phyloP scores from a whole-genome alignment of 1,140 invertebrate genomes.

The Gerris buenoi region DNA sequence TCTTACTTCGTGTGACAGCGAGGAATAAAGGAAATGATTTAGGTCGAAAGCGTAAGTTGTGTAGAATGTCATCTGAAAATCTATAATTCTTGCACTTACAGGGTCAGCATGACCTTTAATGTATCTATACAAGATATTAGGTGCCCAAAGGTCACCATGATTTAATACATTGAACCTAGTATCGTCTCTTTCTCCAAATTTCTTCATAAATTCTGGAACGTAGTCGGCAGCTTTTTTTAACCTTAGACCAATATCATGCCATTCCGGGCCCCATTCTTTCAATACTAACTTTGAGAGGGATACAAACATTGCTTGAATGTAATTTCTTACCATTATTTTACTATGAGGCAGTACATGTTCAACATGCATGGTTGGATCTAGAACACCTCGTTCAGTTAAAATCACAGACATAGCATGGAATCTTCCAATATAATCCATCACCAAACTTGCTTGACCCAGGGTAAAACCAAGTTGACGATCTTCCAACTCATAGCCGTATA shows the following conservation, averaged over 20 bases:
- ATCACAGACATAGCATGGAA: neutral
- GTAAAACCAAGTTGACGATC: neutral
- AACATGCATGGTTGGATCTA: neutral
- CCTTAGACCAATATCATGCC: neutral
- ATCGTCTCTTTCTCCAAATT: conserved; percentile 1
- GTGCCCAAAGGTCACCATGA: conserved; percentile 12
- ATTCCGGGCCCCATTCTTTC: neutral
- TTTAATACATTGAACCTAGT: conserved; percentile 8
- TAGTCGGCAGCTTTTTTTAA: neutral
- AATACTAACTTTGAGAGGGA: neutral
- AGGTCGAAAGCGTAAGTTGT: conserved; percentile 1
- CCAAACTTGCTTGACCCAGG: neutral
- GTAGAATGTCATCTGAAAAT: conserved; percentile 3
- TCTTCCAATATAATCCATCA: neutral
- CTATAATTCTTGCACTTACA: conserved; percentile 3
- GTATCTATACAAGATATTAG: conserved; percentile 13
- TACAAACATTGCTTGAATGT: neutral
- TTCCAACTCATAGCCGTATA: neutral
- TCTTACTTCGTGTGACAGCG: neutral
- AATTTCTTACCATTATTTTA: neutral
- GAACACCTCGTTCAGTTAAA: neutral
- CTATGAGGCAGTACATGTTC: neutral
- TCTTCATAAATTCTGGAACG: neutral
- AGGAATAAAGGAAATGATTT: conserved; percentile 2
- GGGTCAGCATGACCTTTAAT: neutral